These are phyloP conservation scores for Muricea muricata DNA, from an alignment of 92 coral and sea anemone genomes.

Conservation along the genomic window DNA sequence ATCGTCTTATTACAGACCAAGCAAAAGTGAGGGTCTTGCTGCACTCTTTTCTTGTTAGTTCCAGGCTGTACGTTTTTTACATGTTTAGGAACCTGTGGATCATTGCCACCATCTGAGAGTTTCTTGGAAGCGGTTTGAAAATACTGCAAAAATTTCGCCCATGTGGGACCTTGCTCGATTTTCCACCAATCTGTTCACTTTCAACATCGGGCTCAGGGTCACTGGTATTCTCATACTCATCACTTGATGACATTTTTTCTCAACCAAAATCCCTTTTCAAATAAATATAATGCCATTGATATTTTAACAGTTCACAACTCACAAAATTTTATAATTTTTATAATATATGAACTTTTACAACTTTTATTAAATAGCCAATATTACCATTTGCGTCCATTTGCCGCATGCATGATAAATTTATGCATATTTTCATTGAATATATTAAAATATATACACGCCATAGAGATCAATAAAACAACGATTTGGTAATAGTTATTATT, in stretches of 20 bases:
- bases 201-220: too few relatives aligned
- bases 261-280: not conserved
- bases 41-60: constrained; percentile 27
- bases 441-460: not conserved
- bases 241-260: not conserved
- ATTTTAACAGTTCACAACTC: too few relatives aligned
- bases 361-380: too few relatives aligned
- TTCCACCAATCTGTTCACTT: constrained; percentile 2
- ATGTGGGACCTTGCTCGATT: not conserved
- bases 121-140: constrained; percentile 30
- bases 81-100: not conserved
- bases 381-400: not conserved
- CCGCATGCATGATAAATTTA: not conserved
- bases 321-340: too few relatives aligned
- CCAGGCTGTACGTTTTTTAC: not conserved
- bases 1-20: constrained; percentile 17
- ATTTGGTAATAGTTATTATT: too few relatives aligned
- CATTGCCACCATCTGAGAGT: constrained; percentile 9
- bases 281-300: not conserved
- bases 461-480: not conserved
- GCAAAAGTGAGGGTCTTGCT: constrained; percentile 33
- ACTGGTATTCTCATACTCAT: not conserved
- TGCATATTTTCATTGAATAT: not conserved
- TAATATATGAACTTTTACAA: not conserved
- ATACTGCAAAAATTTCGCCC: constrained; percentile 29